These are phyloP conservation scores for Serinus canaria DNA, from an alignment of 2,113 vertebrate genomes.

Conservation along the genomic window DNA sequence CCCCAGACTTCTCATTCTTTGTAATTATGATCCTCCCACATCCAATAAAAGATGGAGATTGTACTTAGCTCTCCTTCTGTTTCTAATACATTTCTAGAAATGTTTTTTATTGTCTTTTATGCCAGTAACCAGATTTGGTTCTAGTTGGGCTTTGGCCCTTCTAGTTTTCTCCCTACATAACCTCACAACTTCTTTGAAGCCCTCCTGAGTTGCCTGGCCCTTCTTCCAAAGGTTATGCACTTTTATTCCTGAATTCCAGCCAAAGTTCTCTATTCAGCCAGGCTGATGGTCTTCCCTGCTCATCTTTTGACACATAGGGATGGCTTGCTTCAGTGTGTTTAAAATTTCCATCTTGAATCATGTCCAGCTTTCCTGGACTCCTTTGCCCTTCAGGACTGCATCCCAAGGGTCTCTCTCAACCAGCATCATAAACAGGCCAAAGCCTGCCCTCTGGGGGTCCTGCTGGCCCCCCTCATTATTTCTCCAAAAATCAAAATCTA, in stretches of 20 bases:
- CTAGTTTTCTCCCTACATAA: neutral
- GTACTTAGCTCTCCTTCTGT: neutral
- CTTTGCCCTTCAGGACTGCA: neutral
- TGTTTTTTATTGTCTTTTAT: neutral
- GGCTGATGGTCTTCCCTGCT: neutral
- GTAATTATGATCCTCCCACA: neutral
- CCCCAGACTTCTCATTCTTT: neutral
- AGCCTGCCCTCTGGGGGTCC: neutral
- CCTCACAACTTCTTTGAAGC: neutral
- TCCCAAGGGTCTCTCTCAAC: neutral
- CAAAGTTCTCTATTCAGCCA: neutral
- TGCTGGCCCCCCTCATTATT: rapidly evolving
- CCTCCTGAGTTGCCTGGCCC: neutral
- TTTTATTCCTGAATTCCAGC: neutral
- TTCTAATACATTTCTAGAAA: neutral
- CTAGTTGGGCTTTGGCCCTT: neutral
- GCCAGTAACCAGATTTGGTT: neutral
- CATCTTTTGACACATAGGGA: neutral
- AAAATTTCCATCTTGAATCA: neutral
- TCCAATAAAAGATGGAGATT: neutral
- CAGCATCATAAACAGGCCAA: neutral
- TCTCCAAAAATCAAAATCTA: neutral
- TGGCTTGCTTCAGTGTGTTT: rapidly evolving
- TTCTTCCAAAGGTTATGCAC: neutral
- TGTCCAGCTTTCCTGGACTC: neutral